Conservation (phyloP, 2,113 vertebrate genomes). For the Ophthalmolycus amberensis region DNA sequence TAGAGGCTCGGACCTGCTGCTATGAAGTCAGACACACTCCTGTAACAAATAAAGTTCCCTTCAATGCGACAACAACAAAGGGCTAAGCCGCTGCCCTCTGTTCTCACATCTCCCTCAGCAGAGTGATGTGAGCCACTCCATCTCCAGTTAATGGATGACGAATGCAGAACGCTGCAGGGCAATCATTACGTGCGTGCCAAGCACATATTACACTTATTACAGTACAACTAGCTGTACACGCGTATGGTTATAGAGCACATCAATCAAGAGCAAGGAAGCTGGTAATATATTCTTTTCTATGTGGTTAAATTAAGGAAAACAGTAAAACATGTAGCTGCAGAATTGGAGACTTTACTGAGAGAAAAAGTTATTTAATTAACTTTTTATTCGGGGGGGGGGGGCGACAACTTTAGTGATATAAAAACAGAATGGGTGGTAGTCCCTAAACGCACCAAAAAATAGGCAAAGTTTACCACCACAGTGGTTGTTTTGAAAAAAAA, state of each 20-base stretch:
- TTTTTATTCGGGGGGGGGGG: neutral
- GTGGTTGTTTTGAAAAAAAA: neutral
- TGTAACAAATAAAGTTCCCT: neutral
- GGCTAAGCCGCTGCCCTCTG: neutral
- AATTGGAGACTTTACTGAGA: neutral
- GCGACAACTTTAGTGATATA: neutral
- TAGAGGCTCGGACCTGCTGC: neutral
- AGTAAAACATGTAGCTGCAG: neutral
- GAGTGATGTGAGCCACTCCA: conserved; percentile 67
- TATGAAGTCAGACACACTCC: neutral
- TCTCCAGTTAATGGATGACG: conserved; percentile 72
- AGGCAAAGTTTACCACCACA: neutral
- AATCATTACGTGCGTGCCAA: conserved; percentile 59
- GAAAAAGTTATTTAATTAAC: neutral
- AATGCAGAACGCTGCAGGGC: conserved; percentile 61
- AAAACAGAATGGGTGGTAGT: neutral
- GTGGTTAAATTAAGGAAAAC: neutral
- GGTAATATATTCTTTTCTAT: no score
- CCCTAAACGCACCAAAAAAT: neutral
- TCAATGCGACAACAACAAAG: conserved; percentile 14
- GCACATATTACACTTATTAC: conserved; percentile 17
- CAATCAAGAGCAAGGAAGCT: neutral
- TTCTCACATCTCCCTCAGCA: conserved; percentile 30
- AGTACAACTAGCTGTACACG: neutral
- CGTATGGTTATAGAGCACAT: neutral